Evolutionary conservation across 2,113 vertebrate genomes (phyloP), one percentile per base, ranked within the genome.

Genomic region (Phainopepla nitens): DNA sequence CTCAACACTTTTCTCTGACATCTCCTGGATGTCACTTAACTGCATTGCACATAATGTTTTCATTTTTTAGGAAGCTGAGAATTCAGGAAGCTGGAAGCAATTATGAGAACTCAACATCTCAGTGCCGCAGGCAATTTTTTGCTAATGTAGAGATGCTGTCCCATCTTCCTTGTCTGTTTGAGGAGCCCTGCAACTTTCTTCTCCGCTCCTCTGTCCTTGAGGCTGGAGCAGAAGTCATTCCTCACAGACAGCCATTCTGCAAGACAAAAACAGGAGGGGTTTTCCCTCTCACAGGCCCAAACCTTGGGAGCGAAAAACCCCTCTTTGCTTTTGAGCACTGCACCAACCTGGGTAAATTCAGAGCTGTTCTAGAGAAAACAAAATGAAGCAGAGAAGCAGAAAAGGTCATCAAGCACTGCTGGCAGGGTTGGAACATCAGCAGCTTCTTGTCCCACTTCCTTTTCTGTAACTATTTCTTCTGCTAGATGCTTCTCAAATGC

Each of bases 381-480:
- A 60, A 79, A 82, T 4, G 12, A 93, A 84, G 69, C 73, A 73
- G 35, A 82, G 65, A 75, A 66, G 39, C 65, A 69, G 47, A 89
- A 90, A 94, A 91, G 66, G 66, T 79, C 71, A 93, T 29, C 24
- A 36, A 42, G 58, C 58, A 62, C 50, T 1, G 0, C 58, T 54
- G 81, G 78, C 29, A 12, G 45, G 29, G 35, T 23, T 17, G 18
- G 75, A 53, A 29, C 64, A 90, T 27, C 0, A 0, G 33, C 56
- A 87, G 42, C 56, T 68, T 80, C 56, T 93, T 77, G 66, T 80
- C 56, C 90, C 85, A 61, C 76, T 96, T 93, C 90, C 68, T 90
- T 94, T 75, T 88, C 79, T 90, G 25, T 36, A 69, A 53, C 44
- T 83, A 5, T 79, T 93, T 88, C 68, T 78, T 92, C 31, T 53